Base-by-base conservation (phyloP, 2,797 vertebrate species). In the Sciurus vulgaris region DNA sequence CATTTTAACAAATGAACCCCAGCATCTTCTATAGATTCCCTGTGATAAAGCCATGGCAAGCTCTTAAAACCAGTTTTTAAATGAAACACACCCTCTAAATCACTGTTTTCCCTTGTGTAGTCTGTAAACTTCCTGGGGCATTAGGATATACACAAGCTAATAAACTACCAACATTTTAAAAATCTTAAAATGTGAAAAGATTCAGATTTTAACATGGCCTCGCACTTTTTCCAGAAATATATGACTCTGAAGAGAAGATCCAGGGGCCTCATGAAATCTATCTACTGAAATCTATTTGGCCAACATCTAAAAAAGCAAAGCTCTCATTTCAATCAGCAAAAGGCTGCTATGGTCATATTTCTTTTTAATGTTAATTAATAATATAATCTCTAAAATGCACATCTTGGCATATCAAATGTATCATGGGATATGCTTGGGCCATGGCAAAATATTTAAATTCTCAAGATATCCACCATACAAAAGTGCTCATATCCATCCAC, bases 281-380 rank as follows among this genome's bases (percentile, higher is more conserved):
- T 24, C 22, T 63, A 24, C 2, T 3, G 15, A 38, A 44, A 1
- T 41, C 22, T 85, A 35, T 44, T 35, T 51, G 70, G 8, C 3
- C 7, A 70, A 35, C 35, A 74, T 44, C 20, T 72, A 26, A 69
- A 54, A 38, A 24, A 56, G 22, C 30, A 91, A 84, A 38, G 35
- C 1, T 86, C 49, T 56, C 24, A 73, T 59, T 77, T 33, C 28
- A 86, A n/a, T 38, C 24, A 81, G 47, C 59, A 67, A 90, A 93
- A 56, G 17, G n/a, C 17, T 33, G n/a, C 20, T 38, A n/a, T 20
- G n/a, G 7, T 1, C 51, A 63, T 20, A 77, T 92, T 90, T 86
- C 59, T 69, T 94, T 89, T 93, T 59, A 81, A 83, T 54, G 85
- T 7, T 92, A 90, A 93, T 91, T 85, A 93, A 88, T 87, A 67